Conservation (phyloP, 2,888 invertebrate genomes). For the Drosophila atripex region DNA sequence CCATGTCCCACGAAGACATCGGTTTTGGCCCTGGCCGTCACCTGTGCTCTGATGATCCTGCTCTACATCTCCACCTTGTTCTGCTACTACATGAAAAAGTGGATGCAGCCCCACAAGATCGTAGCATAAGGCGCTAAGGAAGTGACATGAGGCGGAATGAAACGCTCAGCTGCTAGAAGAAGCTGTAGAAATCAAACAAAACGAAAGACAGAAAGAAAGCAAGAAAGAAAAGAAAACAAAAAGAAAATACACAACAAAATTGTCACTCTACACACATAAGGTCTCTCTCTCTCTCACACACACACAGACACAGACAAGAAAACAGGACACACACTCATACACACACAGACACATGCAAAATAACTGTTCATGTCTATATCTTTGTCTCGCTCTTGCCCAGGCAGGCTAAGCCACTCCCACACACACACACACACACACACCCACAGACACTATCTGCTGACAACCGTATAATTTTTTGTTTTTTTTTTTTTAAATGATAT, state of each 20-base stretch:
- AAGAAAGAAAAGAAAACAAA: conserved; percentile 43
- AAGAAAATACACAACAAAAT: conserved; percentile 61
- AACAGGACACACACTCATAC: conserved; percentile 11
- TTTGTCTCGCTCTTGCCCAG: conserved; percentile 63
- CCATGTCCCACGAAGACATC: conserved; percentile 96
- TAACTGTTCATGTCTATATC: conserved; percentile 52
- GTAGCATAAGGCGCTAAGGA: conserved; percentile 86
- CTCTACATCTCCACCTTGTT: conserved; percentile 96
- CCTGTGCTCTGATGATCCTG: conserved; percentile 94
- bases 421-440: conserved; percentile 17
- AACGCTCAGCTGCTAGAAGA: conserved; percentile 11
- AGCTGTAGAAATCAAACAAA: conserved; percentile 26
- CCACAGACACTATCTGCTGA: conserved; percentile 49
- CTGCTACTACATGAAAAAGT: conserved; percentile 96
- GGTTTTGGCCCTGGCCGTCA: conserved; percentile 94
- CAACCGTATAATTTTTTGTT: conserved; percentile 77
- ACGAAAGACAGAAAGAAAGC: too few species aligned
- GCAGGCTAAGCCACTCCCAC: conserved; percentile 39
- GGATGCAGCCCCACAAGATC: conserved; percentile 93
- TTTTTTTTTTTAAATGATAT: conserved; percentile 66
- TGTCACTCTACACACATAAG: conserved; percentile 54
- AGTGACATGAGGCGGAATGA: conserved; percentile 1
- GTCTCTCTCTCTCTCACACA: conserved; percentile 21
- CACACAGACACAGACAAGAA: conserved; percentile 14
- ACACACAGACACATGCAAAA: conserved; percentile 11